Base-by-base conservation (phyloP, 2,888 invertebrate species). In the Chrysomela aeneicollis region DNA sequence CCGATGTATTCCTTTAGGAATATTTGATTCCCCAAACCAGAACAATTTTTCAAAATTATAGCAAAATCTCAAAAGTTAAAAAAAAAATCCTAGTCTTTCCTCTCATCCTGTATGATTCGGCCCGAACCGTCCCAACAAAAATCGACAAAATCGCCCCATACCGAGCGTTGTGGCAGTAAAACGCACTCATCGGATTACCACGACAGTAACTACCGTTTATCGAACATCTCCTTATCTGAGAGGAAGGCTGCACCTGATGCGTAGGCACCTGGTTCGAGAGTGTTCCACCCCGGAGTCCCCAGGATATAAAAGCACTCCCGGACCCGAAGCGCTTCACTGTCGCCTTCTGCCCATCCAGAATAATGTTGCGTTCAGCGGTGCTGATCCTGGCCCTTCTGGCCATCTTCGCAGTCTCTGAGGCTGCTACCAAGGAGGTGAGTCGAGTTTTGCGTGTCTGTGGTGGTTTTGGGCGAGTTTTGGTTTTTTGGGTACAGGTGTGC, bases 241-340 rank as follows among this genome's bases (percentile, higher is more conserved):
- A 57, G 57, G 57, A 57, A 42, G 46, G 46, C 42, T 57, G 46
- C 57, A 57, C 42, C 57, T 57, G 57, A 42, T 42, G 42, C 57
- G 57, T 57, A 57, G 57, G 47, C 57, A 57, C 37, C 26, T 47
- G 46, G 18, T 54, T 54, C 37, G 37, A 18, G 32, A 32, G 54
- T 15, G 54, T 30, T 35, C 54, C 55, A 21, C 30, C 55, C 55
- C 55, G 42, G 18, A 55, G 19, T 26, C 21, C 15, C 22, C 17
- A 57, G 57, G 57, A 57, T 57, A 57, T 57, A 57, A 57, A 55
- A 57, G 57, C 26, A 4, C 15, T 57, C 26, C 57, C 57, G 57
- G 15, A 57, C 18, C 46, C 18, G n/a, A 17, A 17, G 18, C 10
- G 26, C 42, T 12, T 30, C 57, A 46, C 46, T 26, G n/a, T 42